These are phyloP conservation scores for Macrotis lagotis DNA, from an alignment of 2,113 vertebrate species.

Conservation along the genomic window DNA sequence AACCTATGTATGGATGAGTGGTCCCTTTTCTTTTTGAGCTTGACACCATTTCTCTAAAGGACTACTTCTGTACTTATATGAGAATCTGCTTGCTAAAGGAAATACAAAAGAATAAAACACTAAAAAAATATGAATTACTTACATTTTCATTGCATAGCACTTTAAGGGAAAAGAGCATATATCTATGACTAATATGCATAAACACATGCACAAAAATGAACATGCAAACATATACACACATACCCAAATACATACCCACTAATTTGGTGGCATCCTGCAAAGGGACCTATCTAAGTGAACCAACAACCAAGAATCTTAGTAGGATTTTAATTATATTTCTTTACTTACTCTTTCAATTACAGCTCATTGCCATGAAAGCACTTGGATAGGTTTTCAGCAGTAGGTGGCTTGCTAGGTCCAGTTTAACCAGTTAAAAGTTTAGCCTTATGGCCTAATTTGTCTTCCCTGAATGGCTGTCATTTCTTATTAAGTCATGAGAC, in stretches of 20 bases:
- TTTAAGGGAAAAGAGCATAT: background rate
- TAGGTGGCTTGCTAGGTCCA: background rate
- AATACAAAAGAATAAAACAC: background rate
- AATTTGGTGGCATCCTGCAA: slow-evolving; percentile 45
- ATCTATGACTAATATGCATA: slow-evolving; percentile 43
- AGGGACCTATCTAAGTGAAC: slow-evolving; percentile 63
- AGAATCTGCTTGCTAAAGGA: slow-evolving; percentile 35
- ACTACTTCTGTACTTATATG: background rate
- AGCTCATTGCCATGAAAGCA: slow-evolving; percentile 38
- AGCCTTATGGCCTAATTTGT: background rate
- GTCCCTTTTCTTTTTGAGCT: background rate
- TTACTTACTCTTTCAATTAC: slow-evolving; percentile 32
- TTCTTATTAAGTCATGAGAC: background rate
- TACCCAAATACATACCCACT: background rate
- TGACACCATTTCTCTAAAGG: background rate
- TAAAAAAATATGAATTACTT: background rate
- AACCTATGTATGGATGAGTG: background rate
- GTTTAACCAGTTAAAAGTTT: slow-evolving; percentile 36
- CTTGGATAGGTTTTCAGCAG: background rate
- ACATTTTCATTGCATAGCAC: background rate
- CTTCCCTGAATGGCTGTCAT: background rate
- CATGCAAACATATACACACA: too few relatives aligned
- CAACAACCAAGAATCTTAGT: slow-evolving; percentile 53
- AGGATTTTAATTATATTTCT: slow-evolving; percentile 36
- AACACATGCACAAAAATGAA: too few relatives aligned